A percentile compares a stretch with the other conserved stretches of the same genome.
phyloP scores from a whole-genome alignment of 2,113 vertebrate genomes.

The Struthidea cinerea region DNA sequence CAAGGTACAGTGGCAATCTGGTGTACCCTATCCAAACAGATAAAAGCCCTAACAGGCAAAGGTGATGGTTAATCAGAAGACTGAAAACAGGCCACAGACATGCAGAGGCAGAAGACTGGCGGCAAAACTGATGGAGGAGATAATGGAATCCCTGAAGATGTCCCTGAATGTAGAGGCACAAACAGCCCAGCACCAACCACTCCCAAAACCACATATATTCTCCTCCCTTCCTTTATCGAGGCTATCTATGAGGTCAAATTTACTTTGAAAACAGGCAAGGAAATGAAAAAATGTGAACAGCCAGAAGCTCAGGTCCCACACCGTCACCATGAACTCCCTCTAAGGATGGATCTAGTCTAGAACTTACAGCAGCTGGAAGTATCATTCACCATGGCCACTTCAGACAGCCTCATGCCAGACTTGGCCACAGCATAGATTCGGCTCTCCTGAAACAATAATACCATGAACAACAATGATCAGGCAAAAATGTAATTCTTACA shows the following conservation, averaged over 20 bases:
- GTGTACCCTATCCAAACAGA: not conserved
- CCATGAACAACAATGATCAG: not conserved
- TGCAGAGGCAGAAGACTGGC: not conserved
- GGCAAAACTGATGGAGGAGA: not conserved
- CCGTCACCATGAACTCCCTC: not conserved
- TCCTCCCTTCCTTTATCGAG: not conserved
- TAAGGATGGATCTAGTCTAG: not conserved
- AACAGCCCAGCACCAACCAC: not conserved
- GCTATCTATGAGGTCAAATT: not conserved
- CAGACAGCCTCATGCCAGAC: slow-evolving; percentile 86
- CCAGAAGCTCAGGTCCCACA: not conserved
- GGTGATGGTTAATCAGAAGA: not conserved
- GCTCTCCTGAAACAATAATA: slow-evolving; percentile 77
- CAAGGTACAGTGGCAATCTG: not conserved
- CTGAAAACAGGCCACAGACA: not conserved
- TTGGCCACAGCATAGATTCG: slow-evolving; percentile 88
- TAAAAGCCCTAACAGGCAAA: not conserved
- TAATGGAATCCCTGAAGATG: not conserved
- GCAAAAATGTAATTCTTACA: not conserved
- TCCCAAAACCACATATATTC: not conserved
- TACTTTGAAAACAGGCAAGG: not conserved
- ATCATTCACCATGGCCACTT: slow-evolving; percentile 68
- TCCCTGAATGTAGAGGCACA: not conserved
- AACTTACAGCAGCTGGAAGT: slow-evolving; percentile 74
- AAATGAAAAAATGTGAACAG: not conserved